Evolutionary conservation across 2,797 vertebrate species (phyloP).

Genomic region (Hoplostethus mediterraneus): DNA sequence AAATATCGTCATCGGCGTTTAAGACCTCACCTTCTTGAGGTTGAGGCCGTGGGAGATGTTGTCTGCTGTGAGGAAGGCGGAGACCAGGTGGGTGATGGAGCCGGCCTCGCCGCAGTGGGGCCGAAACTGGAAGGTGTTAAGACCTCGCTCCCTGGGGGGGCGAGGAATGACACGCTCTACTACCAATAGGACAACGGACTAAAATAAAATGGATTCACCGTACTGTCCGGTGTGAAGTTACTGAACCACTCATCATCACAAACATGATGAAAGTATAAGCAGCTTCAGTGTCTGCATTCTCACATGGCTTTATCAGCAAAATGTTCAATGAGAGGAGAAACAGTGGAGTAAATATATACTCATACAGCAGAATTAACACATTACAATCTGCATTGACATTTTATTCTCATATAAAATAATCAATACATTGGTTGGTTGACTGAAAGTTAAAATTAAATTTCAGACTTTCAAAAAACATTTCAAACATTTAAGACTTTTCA

Average conservation of each 20-base stretch:
- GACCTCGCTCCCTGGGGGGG: conserved; percentile 88
- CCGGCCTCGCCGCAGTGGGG: conserved; percentile 98
- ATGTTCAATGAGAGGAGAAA: too few species aligned
- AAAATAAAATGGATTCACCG: neutral
- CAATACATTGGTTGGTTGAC: too few species aligned
- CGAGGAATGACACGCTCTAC: neutral
- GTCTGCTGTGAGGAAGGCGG: conserved; percentile 95
- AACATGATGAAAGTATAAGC: neutral
- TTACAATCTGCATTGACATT: too few species aligned
- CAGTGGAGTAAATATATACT: too few species aligned
- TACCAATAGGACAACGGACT: neutral
- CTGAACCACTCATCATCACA: neutral
- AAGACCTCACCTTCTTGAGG: conserved; percentile 91
- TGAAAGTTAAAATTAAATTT: too few species aligned
- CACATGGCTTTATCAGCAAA: neutral
- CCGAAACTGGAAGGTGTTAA: conserved; percentile 95
- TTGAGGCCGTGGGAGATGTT: conserved; percentile 98
- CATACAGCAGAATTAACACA: too few species aligned
- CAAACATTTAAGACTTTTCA: too few species aligned
- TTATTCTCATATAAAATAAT: too few species aligned
- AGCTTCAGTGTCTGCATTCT: neutral
- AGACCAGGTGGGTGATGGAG: conserved; percentile 96
- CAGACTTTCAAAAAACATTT: too few species aligned
- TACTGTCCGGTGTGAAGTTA: neutral
- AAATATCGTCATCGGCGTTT: neutral